Evolutionary conservation across 1,140 invertebrate species (phyloP).

Genomic region (Tetranychus urticae): DNA sequence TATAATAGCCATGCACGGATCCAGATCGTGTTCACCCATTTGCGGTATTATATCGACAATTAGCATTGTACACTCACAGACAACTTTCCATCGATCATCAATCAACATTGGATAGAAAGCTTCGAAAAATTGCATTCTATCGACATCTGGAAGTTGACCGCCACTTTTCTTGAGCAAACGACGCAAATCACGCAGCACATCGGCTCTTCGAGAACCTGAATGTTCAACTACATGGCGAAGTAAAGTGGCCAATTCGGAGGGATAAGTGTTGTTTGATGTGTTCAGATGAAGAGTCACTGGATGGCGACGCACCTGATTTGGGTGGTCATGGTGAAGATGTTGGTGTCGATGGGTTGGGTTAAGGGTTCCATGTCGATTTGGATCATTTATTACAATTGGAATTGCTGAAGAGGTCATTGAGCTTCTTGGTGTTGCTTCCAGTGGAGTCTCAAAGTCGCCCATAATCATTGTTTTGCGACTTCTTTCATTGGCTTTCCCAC

Average conservation of each 20-base stretch:
- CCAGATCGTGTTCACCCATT: slow-evolving; percentile 1
- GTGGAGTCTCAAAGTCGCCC: no score
- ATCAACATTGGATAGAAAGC: slow-evolving; percentile 2
- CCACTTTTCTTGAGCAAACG: not conserved
- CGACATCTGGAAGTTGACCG: not conserved
- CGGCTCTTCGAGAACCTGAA: not conserved
- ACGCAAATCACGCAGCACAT: not conserved
- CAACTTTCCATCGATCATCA: not conserved
- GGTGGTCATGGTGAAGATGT: no score
- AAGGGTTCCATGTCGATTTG: no score
- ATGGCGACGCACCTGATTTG: not conserved
- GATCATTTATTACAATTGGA: no score
- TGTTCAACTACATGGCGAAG: not conserved
- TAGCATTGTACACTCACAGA: not conserved
- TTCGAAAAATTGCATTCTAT: not conserved
- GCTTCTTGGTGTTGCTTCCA: no score
- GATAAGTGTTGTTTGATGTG: not conserved
- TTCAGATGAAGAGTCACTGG: not conserved
- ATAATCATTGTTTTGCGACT: no score
- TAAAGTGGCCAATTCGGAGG: not conserved
- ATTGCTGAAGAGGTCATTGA: no score
- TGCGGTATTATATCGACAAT: slow-evolving; percentile 1
- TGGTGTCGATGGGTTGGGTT: no score
- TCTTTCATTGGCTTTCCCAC: no score
- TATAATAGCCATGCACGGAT: not conserved